Evolutionary conservation across 2,797 vertebrate species (phyloP).

Genomic region (Tenualosa thibaudeaui): DNA sequence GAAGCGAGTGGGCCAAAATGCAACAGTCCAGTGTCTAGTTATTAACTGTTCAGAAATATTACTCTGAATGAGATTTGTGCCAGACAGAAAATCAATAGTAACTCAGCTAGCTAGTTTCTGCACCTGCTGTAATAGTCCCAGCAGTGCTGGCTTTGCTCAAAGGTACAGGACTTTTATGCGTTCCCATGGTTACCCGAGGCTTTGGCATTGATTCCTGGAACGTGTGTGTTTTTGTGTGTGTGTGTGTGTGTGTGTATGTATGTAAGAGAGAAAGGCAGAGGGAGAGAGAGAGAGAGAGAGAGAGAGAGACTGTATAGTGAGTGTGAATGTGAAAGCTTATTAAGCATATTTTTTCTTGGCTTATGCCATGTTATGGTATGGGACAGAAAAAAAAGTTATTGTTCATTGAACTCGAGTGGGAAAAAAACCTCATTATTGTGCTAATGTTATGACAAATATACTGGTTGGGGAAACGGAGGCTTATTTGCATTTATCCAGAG

Average conservation of each 20-base stretch:
- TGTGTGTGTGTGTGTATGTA: background rate
- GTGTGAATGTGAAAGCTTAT: background rate
- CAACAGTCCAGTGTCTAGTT: background rate
- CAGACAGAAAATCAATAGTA: slow-evolving; percentile 12
- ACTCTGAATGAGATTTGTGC: slow-evolving; percentile 4
- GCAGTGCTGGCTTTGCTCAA: background rate
- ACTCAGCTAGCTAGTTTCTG: slow-evolving; percentile 18
- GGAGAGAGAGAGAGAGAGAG: slow-evolving; percentile 6
- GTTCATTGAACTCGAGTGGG: background rate
- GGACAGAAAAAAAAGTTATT: background rate
- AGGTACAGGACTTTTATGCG: background rate
- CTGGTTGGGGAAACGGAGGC: background rate
- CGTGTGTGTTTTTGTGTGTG: background rate
- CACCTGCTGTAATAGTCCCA: slow-evolving; percentile 7
- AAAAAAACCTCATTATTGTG: background rate
- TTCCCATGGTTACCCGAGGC: slow-evolving; percentile 7
- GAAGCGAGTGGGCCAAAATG: background rate
- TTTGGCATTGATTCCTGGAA: background rate
- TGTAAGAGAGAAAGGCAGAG: background rate
- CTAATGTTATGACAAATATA: background rate
- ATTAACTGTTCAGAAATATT: slow-evolving; percentile 10
- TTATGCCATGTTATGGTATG: background rate
- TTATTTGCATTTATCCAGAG: background rate
- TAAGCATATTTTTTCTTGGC: background rate
- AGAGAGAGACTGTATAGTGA: background rate